Evolutionary conservation across 2,888 invertebrate genomes (phyloP).

Genomic region (Hanleya hanleyi): DNA sequence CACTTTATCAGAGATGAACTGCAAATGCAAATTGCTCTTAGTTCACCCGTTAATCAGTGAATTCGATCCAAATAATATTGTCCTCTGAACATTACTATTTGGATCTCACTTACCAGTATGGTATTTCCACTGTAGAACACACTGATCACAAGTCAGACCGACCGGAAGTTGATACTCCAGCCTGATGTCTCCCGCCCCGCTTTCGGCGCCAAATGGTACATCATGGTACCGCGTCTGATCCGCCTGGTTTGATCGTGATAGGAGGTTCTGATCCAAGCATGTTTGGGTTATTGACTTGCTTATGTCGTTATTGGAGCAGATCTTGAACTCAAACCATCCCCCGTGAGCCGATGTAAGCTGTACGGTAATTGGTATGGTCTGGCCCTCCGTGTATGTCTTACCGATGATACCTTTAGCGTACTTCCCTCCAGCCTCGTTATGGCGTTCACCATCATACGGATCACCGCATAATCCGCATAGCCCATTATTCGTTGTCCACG

Average conservation of each 20-base stretch:
- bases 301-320: conserved; percentile 32
- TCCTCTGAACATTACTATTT: too few species aligned
- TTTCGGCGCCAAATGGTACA: neutral
- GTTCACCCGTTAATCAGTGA: too few species aligned
- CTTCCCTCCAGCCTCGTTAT: conserved; percentile 39
- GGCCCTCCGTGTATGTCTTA: conserved; percentile 23
- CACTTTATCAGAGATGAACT: too few species aligned
- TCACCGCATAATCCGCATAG: conserved; percentile 40
- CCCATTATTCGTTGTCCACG: conserved; percentile 24
- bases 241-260: neutral
- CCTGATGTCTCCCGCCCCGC: neutral
- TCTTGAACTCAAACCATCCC: conserved; percentile 34
- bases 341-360: conserved; percentile 32
- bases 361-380: conserved; percentile 15
- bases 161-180: neutral
- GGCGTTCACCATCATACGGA: conserved; percentile 33
- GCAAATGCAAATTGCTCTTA: too few species aligned
- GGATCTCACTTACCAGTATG: neutral
- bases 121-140: conserved; percentile 12
- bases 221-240: neutral
- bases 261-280: conserved; percentile 25
- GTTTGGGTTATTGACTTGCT: conserved; percentile 15
- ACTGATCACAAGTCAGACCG: neutral
- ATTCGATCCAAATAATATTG: too few species aligned
- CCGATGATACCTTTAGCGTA: conserved; percentile 35